A percentile compares a stretch with the other conserved stretches of the same genome.
Evolutionary conservation across 1,140 invertebrate genomes (phyloP).

Genomic region (Ceratina japonica): DNA sequence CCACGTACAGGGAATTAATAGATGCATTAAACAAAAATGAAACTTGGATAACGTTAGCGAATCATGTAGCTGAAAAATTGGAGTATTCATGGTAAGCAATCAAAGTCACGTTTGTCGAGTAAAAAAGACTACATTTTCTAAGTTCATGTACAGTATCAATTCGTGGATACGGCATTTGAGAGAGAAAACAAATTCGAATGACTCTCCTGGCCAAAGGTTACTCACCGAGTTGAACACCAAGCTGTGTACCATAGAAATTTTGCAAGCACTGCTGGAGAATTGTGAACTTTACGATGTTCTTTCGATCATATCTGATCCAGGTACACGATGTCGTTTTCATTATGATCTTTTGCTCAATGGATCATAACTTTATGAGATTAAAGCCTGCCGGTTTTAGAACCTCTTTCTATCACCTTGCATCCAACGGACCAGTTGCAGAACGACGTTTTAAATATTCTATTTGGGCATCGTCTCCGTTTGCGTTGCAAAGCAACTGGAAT

Average conservation of each 20-base stretch:
- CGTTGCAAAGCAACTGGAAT: constrained; percentile 68
- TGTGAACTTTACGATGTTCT: constrained; percentile 63
- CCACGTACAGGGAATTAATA: constrained; percentile 61
- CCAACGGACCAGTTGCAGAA: constrained; percentile 44
- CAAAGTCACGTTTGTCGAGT: neutral
- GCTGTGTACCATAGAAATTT: constrained; percentile 67
- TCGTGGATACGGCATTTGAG: constrained; percentile 61
- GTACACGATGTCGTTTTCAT: constrained; percentile 34
- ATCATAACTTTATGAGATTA: neutral
- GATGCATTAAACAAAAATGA: constrained; percentile 63
- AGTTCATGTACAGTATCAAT: constrained; percentile 20
- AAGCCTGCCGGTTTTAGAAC: constrained; percentile 49
- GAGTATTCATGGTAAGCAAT: constrained; percentile 57
- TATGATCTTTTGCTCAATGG: neutral
- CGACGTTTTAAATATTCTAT: constrained; percentile 44
- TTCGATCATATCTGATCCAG: constrained; percentile 64
- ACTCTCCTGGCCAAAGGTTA: constrained; percentile 62
- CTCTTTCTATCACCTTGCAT: constrained; percentile 60
- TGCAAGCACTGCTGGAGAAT: constrained; percentile 60
- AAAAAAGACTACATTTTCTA: neutral
- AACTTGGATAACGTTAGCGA: constrained; percentile 63
- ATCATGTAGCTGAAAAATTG: constrained; percentile 59
- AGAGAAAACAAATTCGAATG: constrained; percentile 21
- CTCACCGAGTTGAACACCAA: constrained; percentile 64
- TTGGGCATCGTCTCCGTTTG: constrained; percentile 56